Base-by-base conservation (phyloP, 64 coral and sea anemone genomes). In the Montipora foliosa region DNA sequence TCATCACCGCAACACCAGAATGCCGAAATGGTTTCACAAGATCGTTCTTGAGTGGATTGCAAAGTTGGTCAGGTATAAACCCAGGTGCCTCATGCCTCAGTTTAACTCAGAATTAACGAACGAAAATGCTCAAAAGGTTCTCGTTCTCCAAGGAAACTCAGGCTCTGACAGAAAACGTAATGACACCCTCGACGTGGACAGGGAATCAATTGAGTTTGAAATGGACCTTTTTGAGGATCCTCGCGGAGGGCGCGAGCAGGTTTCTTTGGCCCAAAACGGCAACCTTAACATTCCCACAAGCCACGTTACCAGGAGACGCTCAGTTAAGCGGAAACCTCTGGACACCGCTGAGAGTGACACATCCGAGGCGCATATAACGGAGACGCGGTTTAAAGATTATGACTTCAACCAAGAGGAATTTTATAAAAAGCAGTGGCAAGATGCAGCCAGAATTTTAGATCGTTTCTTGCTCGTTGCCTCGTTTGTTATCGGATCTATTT, bases 341-440 rank as follows among this genome's bases (percentile, higher is more conserved):
- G 60, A 95, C n/a, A 67, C 85, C 37, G 37, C 37, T 51, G 84
- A 93, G 45, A 81, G 75, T 50, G 84, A 66, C 20, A 80, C 61
- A 15, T 46, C 48, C 14, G 92, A 88, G 6, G 47, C 79, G 60
- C 92, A 93, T 22, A 20, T 93, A 69, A 80, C 76, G 0, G 92
- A 93, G 44, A 76, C 83, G 3, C 49, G 77, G 78, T 86, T 69
- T 77, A 74, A 61, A 24, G 47, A 58, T 9, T 90, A 90, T 37
- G 88, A 95, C 9, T 19, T 25, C 1, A 72, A 52, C 21, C 90
- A 92, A 14, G 96, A 97, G 49, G 96, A 97, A 25, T 52, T 94
- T 71, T 93, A 93, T 68, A 83, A 89, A 20, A 97, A 97, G 37
- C 93, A 97, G 64, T 97, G 96, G 96, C 96, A 97, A 67, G 96